Base-by-base conservation (phyloP, 1,140 invertebrate genomes). In the Phymastichus coffea region DNA sequence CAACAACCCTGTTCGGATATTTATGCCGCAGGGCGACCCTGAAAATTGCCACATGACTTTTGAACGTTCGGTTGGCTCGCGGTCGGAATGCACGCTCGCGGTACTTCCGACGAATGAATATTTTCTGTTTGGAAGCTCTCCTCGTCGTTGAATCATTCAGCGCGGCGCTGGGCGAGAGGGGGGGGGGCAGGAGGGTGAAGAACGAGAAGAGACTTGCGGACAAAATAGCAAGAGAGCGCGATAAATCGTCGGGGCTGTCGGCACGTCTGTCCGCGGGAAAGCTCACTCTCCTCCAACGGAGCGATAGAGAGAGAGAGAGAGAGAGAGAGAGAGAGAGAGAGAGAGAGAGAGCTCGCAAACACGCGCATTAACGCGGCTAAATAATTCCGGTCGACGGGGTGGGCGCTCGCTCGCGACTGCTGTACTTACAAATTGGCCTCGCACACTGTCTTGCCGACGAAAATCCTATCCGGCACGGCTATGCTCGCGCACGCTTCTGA, bases 401-500 rank as follows among this genome's bases (percentile, higher is more conserved):
- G 38, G 1, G 26, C 23, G 15, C 12, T 26, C 23, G 10, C 25
- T 26, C n/a, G 10, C 23, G 3, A 2, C 14, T 9, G 2, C 25
- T 20, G 1, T n/a, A 47, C 15, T 19, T 30, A 35, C 30, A 37
- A 37, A 37, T 49, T n/a, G 30, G 3, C n/a, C n/a, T n/a, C n/a
- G n/a, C n/a, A n/a, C n/a, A n/a, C n/a, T n/a, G n/a, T n/a, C n/a
- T n/a, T n/a, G n/a, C n/a, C n/a, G n/a, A n/a, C n/a, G n/a, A n/a
- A n/a, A n/a, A n/a, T n/a, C n/a, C n/a, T n/a, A n/a, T n/a, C n/a
- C n/a, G n/a, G n/a, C n/a, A n/a, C n/a, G n/a, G n/a, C n/a, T 70
- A 71, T 72, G 68, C 66, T 52, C 52, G 26, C 46, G 51, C 74
- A 73, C 71, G 71, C 70, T 63, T 71, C 65, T 73, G 74, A 75